Base-by-base conservation (phyloP, 1,140 invertebrate species). In the Geopemphigus sp. region DNA sequence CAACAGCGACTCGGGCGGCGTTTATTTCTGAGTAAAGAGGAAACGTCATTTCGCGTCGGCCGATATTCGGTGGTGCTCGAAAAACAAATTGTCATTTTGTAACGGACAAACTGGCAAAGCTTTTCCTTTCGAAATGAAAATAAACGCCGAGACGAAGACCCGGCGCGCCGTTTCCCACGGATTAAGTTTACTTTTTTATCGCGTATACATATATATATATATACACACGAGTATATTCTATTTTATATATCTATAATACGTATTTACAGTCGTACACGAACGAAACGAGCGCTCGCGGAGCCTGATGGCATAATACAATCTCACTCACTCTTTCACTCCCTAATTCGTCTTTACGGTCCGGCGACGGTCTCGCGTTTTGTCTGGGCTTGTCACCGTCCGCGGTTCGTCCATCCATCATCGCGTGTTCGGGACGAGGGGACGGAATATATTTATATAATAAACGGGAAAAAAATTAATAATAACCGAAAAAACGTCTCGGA, bases 351-450 rank as follows among this genome's bases (percentile, higher is more conserved):
- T 24, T 24, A 26, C 24, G 24, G 59, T 14, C 17, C 19, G 32
- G 29, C 63, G 63, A 39, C 19, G 12, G 8, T 53, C 8, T 8
- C 19, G 61, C n/a, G n/a, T n/a, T n/a, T n/a, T n/a, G n/a, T n/a
- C n/a, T n/a, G n/a, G n/a, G n/a, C 45, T 59, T 74, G 72, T 74
- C 72, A 56, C 54, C 72, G 72, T 74, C 59, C 29, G 54, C 53
- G 39, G n/a, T n/a, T 17, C 39, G 54, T 59, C 24, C 72, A 74
- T 74, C 72, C 50, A 74, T 74, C 72, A 74, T 57, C 53, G 12
- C n/a, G n/a, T n/a, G n/a, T n/a, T n/a, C n/a, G 19, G 53, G 11
- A 32, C 32, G n/a, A 26, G n/a, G 29, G 26, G n/a, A 72, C 26
- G 15, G 5, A 47, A 70, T 24, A 22, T n/a, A n/a, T n/a, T 8